Percentiles rank a stretch among this genome's conserved stretches.
Conservation (phyloP, 2,113 vertebrate genomes). For the Alosa alosa region DNA sequence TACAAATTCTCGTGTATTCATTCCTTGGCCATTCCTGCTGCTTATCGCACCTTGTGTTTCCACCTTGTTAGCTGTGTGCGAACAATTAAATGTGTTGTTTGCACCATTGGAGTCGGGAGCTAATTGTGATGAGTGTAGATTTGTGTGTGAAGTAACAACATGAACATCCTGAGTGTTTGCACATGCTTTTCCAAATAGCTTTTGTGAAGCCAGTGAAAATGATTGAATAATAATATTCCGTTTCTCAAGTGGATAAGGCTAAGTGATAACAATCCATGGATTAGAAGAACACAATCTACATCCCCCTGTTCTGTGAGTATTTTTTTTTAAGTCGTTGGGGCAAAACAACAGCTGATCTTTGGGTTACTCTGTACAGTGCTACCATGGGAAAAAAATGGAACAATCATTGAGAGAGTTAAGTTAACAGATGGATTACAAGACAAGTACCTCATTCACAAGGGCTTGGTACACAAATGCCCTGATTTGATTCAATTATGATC, state of each 20-base stretch:
- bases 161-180: background rate
- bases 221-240: background rate
- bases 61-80: constrained; percentile 10
- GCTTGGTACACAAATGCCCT: too few species aligned
- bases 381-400: too few species aligned
- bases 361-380: too few species aligned
- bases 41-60: background rate
- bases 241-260: background rate
- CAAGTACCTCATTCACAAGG: too few species aligned
- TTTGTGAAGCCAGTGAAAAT: background rate
- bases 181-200: background rate
- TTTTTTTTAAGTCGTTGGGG: too few species aligned
- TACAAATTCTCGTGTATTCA: background rate
- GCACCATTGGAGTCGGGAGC: background rate
- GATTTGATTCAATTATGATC: too few species aligned
- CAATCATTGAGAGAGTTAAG: too few species aligned
- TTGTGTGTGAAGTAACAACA: constrained; percentile 16
- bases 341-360: too few species aligned
- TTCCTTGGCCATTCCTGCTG: background rate
- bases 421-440: too few species aligned
- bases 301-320: too few species aligned
- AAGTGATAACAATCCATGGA: background rate
- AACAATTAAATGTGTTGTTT: constrained; percentile 11
- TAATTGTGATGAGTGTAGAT: background rate
- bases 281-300: background rate